Conservation (phyloP, 2,888 invertebrate species). For the Tromatobia lineatoria region DNA sequence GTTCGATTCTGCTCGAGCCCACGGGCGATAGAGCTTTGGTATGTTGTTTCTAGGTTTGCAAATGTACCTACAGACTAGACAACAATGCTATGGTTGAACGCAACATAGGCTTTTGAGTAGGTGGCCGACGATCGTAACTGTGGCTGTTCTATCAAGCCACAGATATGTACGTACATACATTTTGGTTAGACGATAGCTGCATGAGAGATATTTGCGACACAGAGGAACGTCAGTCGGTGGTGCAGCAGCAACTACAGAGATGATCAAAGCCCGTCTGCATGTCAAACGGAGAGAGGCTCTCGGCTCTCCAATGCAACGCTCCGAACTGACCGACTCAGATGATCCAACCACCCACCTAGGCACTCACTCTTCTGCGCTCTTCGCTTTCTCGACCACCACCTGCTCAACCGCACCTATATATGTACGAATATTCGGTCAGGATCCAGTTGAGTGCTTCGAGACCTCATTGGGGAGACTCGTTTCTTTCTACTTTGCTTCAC, state of each 20-base stretch:
- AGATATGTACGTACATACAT: conserved; percentile 42
- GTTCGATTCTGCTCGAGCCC: conserved; percentile 28
- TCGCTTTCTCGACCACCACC: conserved; percentile 41
- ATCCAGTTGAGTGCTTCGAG: conserved; percentile 19
- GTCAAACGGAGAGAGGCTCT: conserved; percentile 75
- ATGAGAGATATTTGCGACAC: conserved; percentile 26
- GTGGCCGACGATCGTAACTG: conserved; percentile 40
- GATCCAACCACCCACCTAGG: conserved; percentile 22
- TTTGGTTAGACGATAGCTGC: background rate
- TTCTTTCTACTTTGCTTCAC: background rate
- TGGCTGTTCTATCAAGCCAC: conserved; percentile 38
- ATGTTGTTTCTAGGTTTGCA: conserved; percentile 35
- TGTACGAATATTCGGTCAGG: background rate
- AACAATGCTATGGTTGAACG: conserved; percentile 6
- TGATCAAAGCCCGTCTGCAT: conserved; percentile 79
- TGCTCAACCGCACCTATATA: conserved; percentile 24
- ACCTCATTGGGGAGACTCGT: conserved; percentile 9
- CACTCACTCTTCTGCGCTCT: conserved; percentile 11
- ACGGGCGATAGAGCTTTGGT: conserved; percentile 39
- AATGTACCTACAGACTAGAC: background rate
- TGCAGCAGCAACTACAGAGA: conserved; percentile 65
- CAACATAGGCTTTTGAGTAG: conserved; percentile 28
- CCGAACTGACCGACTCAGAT: conserved; percentile 63
- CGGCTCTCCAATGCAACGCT: conserved; percentile 54
- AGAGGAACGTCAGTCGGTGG: conserved; percentile 49